Percentiles rank a stretch among this genome's conserved stretches.
Conservation (phyloP, 2,113 vertebrate species). For the Catharus fuscescens region DNA sequence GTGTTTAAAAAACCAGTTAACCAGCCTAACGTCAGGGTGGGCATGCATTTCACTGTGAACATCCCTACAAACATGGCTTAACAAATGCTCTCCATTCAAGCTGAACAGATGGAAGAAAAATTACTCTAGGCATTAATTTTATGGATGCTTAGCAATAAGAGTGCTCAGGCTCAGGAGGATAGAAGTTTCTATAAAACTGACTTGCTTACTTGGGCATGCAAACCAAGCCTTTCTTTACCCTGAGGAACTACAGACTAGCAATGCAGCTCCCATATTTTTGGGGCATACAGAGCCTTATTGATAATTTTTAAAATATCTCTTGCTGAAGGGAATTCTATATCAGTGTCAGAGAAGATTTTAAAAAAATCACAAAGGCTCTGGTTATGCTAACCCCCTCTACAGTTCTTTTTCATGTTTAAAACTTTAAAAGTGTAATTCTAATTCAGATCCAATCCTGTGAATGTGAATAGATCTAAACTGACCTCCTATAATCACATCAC, state of each 20-base stretch:
- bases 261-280: neutral
- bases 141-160: slow-evolving; percentile 23
- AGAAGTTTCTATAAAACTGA: neutral
- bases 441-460: neutral
- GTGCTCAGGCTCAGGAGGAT: neutral
- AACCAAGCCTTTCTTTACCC: neutral
- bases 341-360: neutral
- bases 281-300: neutral
- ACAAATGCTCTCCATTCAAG: slow-evolving; percentile 38
- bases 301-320: neutral
- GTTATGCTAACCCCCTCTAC: neutral
- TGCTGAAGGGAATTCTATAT: neutral
- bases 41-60: slow-evolving; percentile 10
- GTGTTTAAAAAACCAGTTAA: slow-evolving; percentile 23
- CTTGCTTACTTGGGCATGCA: neutral
- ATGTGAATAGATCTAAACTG: neutral
- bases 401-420: neutral
- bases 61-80: neutral
- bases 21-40: neutral
- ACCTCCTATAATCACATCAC: neutral
- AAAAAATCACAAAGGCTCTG: neutral
- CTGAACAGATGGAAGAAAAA: slow-evolving; percentile 55
- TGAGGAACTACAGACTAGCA: neutral
- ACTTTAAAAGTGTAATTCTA: neutral
- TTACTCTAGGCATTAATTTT: slow-evolving; percentile 29